Evolutionary conservation across 2,113 vertebrate species (phyloP).

Genomic region (Paratilapia polleni): DNA sequence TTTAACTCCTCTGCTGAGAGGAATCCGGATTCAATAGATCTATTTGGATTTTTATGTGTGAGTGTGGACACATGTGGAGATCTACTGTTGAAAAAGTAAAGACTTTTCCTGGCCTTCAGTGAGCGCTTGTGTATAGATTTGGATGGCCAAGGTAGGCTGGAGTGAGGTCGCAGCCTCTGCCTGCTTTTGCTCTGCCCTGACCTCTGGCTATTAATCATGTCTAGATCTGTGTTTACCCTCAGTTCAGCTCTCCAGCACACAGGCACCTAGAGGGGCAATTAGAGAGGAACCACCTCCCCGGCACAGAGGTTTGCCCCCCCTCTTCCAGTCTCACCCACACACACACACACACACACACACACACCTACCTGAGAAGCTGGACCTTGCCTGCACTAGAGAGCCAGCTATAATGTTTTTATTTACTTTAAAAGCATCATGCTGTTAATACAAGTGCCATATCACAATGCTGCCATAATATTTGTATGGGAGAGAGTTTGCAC

Average conservation of each 20-base stretch:
- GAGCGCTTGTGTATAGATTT: conserved; percentile 38
- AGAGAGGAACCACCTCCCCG: conserved; percentile 70
- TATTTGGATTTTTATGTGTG: conserved; percentile 10
- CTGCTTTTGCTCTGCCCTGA: conserved; percentile 69
- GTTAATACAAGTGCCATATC: conserved; percentile 72
- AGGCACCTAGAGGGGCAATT: conserved; percentile 81
- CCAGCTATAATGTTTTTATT: conserved; percentile 71
- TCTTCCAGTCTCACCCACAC: conserved; percentile 24
- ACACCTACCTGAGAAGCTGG: conserved; percentile 42
- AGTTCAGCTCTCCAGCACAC: conserved; percentile 77
- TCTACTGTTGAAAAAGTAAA: conserved; percentile 4
- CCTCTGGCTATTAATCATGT: conserved; percentile 80
- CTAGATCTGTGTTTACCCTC: conserved; percentile 80
- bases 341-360: conserved; percentile 18
- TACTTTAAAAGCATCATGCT: conserved; percentile 74
- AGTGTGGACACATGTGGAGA: conserved; percentile 7
- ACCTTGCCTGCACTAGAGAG: conserved; percentile 27
- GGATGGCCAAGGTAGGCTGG: conserved; percentile 36
- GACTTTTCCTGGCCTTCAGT: background rate
- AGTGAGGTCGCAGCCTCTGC: conserved; percentile 69
- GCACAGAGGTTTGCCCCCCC: conserved; percentile 67
- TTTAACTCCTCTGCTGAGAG: background rate
- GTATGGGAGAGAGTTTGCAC: conserved; percentile 64
- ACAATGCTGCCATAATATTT: conserved; percentile 60
- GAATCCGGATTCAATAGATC: background rate